Percentiles rank a stretch among this genome's conserved stretches.
These are phyloP conservation scores for Nemoura dubitans DNA, from an alignment of 2,888 invertebrate genomes.

Conservation along the genomic window DNA sequence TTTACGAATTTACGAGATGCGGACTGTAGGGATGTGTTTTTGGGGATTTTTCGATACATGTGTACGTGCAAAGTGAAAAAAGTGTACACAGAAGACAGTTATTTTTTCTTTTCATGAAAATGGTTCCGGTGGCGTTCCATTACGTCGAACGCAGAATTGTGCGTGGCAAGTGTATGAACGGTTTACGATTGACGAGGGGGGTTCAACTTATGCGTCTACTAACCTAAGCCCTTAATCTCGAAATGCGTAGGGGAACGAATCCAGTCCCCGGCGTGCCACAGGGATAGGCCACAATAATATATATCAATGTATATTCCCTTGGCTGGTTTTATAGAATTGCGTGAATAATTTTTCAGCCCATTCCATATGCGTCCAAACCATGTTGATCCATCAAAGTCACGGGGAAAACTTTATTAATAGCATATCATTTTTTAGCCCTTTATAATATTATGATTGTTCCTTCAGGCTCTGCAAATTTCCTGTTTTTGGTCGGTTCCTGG, in stretches of 20 bases:
- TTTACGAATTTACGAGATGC: background rate
- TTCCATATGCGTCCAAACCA: background rate
- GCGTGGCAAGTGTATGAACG: background rate
- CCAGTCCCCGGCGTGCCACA: background rate
- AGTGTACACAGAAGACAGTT: background rate
- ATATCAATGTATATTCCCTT: background rate
- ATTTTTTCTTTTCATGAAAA: background rate
- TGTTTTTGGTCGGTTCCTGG: no score
- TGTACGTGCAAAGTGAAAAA: background rate
- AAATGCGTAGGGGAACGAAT: background rate
- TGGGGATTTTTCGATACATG: conserved; percentile 7
- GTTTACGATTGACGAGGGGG: background rate
- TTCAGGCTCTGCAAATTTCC: no score
- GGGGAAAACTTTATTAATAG: background rate
- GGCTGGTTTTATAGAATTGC: background rate
- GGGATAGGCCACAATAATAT: background rate
- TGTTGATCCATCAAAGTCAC: background rate
- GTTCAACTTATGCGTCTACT: background rate
- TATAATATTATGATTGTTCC: background rate
- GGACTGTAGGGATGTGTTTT: background rate
- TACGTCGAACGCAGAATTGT: conserved; percentile 18
- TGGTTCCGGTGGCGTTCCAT: background rate
- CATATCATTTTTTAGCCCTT: background rate
- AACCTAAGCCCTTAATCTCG: background rate
- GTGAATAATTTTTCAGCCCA: background rate